A percentile compares a stretch with the other conserved stretches of the same genome.
These are phyloP conservation scores for Diachasma alloeum DNA, from an alignment of 1,140 invertebrate species.

Conservation along the genomic window DNA sequence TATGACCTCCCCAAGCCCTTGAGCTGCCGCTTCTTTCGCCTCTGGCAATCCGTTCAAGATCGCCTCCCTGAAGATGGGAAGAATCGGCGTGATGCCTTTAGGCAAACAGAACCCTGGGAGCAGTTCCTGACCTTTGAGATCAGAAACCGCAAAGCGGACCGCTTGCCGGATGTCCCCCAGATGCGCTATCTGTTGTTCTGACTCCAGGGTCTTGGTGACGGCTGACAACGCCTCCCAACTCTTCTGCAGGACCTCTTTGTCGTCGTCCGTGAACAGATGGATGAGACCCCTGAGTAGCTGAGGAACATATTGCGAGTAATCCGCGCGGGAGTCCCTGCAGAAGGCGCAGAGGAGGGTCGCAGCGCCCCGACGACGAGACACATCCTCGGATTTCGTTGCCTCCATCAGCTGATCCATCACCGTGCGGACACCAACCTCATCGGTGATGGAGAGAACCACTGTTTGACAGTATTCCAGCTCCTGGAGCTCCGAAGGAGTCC, in stretches of 20 bases:
- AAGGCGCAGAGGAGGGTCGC: conserved; percentile 89
- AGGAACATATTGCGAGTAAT: conserved; percentile 86
- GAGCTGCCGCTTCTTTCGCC: conserved; percentile 93
- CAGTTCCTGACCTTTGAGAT: conserved; percentile 80
- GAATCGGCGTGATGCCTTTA: conserved; percentile 92
- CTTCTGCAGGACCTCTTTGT: conserved; percentile 83
- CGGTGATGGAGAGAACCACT: conserved; percentile 88
- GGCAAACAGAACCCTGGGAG: conserved; percentile 95
- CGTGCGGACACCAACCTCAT: conserved; percentile 86
- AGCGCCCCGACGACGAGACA: conserved; percentile 77
- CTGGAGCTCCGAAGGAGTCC: conserved; percentile 74
- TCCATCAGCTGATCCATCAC: conserved; percentile 93
- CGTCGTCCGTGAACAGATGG: conserved; percentile 81
- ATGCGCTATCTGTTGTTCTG: conserved; percentile 82
- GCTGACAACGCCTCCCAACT: conserved; percentile 91
- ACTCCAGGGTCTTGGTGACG: conserved; percentile 87
- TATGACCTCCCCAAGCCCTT: conserved; percentile 93
- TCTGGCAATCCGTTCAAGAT: conserved; percentile 94
- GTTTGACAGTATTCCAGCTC: conserved; percentile 94
- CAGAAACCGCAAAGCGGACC: conserved; percentile 86
- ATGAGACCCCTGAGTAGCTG: conserved; percentile 89
- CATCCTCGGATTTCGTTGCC: conserved; percentile 73
- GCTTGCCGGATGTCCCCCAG: conserved; percentile 91
- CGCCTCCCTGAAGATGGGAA: conserved; percentile 95
- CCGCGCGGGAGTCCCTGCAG: conserved; percentile 86